Evolutionary conservation across 1,140 invertebrate species (phyloP).

Genomic region (Aradophagus sp.): DNA sequence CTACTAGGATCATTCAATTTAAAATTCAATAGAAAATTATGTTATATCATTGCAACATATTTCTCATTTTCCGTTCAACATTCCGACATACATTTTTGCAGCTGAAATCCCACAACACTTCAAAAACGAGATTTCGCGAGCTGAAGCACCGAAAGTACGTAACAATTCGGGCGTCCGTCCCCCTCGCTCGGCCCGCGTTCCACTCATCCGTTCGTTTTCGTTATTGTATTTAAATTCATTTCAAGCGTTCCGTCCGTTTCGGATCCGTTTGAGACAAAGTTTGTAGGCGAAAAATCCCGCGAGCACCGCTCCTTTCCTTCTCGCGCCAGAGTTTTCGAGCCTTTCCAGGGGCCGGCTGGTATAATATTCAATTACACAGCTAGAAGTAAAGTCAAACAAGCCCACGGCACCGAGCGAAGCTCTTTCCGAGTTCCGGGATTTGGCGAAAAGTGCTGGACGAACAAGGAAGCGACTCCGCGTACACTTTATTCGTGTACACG

Average conservation of each 20-base stretch:
- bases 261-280: conserved; percentile 29
- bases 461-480: conserved; percentile 53
- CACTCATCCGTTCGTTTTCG: not conserved
- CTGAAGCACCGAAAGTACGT: no score
- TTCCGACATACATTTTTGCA: no score
- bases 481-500: conserved; percentile 36
- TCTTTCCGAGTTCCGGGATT: conserved; percentile 50
- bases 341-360: conserved; percentile 58
- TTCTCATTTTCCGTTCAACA: no score
- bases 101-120: no score
- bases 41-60: no score
- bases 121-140: no score
- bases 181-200: no score
- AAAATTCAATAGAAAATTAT: no score
- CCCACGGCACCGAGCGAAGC: conserved; percentile 55
- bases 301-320: conserved; percentile 47
- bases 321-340: conserved; percentile 59
- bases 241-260: conserved; percentile 18
- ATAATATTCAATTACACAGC: conserved; percentile 66
- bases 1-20: no score
- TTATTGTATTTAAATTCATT: conserved; percentile 41
- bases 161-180: no score
- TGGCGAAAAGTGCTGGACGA: conserved; percentile 54
- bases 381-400: conserved; percentile 65
- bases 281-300: conserved; percentile 50